Evolutionary conservation across 2,888 invertebrate species (phyloP).

Genomic region (Drosophila prostipennis): DNA sequence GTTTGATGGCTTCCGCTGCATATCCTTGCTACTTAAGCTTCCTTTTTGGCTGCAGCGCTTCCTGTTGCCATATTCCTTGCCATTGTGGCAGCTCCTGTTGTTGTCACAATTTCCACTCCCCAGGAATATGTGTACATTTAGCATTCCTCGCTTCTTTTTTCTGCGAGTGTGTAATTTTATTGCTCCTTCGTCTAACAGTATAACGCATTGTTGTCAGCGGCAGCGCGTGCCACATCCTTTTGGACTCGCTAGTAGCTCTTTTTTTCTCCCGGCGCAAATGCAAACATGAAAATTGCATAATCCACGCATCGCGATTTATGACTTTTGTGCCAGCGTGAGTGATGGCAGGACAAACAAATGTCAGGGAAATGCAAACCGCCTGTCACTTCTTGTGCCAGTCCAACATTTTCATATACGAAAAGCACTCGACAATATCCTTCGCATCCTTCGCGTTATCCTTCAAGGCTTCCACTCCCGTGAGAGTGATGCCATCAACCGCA

Average conservation of each 20-base stretch:
- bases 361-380: constrained; percentile 60
- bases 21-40: constrained; percentile 68
- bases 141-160: constrained; percentile 38
- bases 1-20: constrained; percentile 74
- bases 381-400: constrained; percentile 49
- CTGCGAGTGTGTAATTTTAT: constrained; percentile 22
- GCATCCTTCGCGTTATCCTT: constrained; percentile 24
- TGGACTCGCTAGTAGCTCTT: constrained; percentile 15
- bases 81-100: constrained; percentile 43
- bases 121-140: constrained; percentile 53
- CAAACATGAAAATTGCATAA: constrained; percentile 81
- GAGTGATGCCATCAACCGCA: constrained; percentile 39
- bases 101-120: constrained; percentile 27
- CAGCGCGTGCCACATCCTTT: constrained; percentile 45
- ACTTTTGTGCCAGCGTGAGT: constrained; percentile 71
- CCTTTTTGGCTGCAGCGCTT: constrained; percentile 46
- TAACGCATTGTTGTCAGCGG: constrained; percentile 74
- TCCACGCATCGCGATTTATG: constrained; percentile 81
- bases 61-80: constrained; percentile 47
- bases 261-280: constrained; percentile 57
- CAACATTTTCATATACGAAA: constrained; percentile 61
- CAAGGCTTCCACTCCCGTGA: not conserved
- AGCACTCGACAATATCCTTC: constrained; percentile 41
- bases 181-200: constrained; percentile 54
- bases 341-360: constrained; percentile 75